Percentiles rank a stretch among this genome's conserved stretches.
These are phyloP conservation scores for Periophthalmus magnuspinnatus DNA, from an alignment of 2,797 vertebrate genomes.

Conservation along the genomic window DNA sequence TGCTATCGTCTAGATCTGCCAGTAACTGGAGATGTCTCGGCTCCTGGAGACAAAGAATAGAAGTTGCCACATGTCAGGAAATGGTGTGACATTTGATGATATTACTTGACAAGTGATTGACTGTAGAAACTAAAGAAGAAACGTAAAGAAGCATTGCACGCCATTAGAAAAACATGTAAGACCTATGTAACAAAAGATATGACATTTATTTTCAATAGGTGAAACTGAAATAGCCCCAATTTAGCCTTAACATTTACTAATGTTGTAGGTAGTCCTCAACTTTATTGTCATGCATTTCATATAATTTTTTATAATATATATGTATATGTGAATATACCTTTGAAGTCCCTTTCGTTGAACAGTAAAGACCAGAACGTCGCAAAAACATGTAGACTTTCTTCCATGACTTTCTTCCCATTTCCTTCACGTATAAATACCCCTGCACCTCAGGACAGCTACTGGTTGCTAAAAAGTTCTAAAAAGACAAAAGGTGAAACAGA, in stretches of 20 bases:
- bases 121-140: background rate
- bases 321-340: constrained; percentile 88
- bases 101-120: background rate
- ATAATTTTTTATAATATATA: too few species aligned
- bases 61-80: constrained; percentile 43
- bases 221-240: background rate
- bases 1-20: constrained; percentile 93
- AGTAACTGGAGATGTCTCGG: constrained; percentile 94
- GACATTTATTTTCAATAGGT: too few species aligned
- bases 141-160: background rate
- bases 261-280: too few species aligned
- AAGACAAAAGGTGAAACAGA: constrained; percentile 3
- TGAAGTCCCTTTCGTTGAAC: constrained; percentile 94
- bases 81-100: constrained; percentile 24
- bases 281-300: too few species aligned
- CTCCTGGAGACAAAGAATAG: constrained; percentile 80
- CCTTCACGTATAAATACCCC: constrained; percentile 94
- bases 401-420: constrained; percentile 94
- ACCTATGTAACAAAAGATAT: background rate
- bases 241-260: background rate
- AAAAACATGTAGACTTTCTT: constrained; percentile 94
- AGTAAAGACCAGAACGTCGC: constrained; percentile 95
- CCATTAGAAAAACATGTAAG: background rate
- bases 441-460: constrained; percentile 97
- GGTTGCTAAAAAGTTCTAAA: constrained; percentile 92